Percentiles rank a stretch among this genome's conserved stretches.
Conservation (phyloP, 2,888 invertebrate genomes). For the Aphidius colemani region DNA sequence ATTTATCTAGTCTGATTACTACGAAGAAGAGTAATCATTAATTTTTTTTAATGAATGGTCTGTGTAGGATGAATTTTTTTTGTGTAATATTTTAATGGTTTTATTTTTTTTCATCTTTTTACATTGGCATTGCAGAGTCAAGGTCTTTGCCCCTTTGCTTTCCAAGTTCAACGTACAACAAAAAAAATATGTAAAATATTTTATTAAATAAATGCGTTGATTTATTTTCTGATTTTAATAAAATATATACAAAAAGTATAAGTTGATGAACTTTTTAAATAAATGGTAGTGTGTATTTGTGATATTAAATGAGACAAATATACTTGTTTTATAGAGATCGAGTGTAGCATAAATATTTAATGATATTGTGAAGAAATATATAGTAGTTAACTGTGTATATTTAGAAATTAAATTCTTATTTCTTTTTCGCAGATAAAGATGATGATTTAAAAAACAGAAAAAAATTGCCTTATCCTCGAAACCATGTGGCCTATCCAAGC, state of each 20-base stretch:
- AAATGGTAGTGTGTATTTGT: not conserved
- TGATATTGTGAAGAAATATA: too few species aligned
- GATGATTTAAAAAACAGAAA: not conserved
- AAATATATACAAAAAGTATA: not conserved
- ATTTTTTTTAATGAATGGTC: too few species aligned
- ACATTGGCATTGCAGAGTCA: not conserved
- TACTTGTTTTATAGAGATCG: not conserved
- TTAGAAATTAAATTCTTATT: not conserved
- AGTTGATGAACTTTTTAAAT: conserved; percentile 10
- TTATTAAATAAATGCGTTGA: conserved; percentile 10
- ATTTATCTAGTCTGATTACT: too few species aligned
- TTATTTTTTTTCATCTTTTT: too few species aligned
- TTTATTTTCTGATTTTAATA: not conserved
- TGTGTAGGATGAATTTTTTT: too few species aligned
- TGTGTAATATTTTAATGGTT: too few species aligned
- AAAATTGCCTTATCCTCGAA: conserved; percentile 1
- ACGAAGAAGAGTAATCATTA: too few species aligned
- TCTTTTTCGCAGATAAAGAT: not conserved
- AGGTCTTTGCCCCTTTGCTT: conserved; percentile 13
- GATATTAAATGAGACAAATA: conserved; percentile 9
- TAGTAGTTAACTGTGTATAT: conserved; percentile 6
- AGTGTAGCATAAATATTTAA: too few species aligned
- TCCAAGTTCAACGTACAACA: conserved; percentile 15
- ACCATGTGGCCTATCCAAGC: conserved; percentile 14
- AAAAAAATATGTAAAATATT: not conserved